Conservation (phyloP, 2,888 invertebrate genomes). For the Gandaritis pyraliata region DNA sequence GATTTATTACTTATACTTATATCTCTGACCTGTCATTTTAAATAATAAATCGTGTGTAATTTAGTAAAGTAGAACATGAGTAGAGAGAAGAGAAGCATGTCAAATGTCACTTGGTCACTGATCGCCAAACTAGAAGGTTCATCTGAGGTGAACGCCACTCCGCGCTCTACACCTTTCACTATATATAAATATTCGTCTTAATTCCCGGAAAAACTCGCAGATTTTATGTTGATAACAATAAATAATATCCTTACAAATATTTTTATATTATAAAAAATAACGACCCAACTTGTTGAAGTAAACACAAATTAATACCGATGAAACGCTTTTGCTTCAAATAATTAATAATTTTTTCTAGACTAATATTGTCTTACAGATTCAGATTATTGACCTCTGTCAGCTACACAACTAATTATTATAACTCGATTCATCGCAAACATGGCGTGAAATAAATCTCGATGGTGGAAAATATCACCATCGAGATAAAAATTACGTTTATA, state of each 20-base stretch:
- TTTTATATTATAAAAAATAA: no score
- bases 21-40: conserved; percentile 8
- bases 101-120: conserved; percentile 46
- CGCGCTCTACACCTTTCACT: conserved; percentile 1
- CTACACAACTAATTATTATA: conserved; percentile 67
- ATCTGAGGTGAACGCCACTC: conserved; percentile 8
- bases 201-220: no score
- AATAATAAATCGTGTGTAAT: conserved; percentile 21
- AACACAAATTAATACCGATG: no score
- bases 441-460: conserved; percentile 67
- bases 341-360: background rate
- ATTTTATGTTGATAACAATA: no score
- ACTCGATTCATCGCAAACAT: conserved; percentile 62
- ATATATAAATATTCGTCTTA: background rate
- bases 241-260: no score
- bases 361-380: conserved; percentile 21
- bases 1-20: conserved; percentile 18
- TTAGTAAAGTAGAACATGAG: conserved; percentile 32
- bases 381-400: conserved; percentile 65
- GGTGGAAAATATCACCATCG: no score
- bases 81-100: conserved; percentile 30
- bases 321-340: background rate
- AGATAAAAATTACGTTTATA: conserved; percentile 51
- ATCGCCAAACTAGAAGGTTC: conserved; percentile 18
- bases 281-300: no score